These are phyloP conservation scores for Euura saliciscinereae DNA, from an alignment of 1,140 invertebrate genomes.

Conservation along the genomic window DNA sequence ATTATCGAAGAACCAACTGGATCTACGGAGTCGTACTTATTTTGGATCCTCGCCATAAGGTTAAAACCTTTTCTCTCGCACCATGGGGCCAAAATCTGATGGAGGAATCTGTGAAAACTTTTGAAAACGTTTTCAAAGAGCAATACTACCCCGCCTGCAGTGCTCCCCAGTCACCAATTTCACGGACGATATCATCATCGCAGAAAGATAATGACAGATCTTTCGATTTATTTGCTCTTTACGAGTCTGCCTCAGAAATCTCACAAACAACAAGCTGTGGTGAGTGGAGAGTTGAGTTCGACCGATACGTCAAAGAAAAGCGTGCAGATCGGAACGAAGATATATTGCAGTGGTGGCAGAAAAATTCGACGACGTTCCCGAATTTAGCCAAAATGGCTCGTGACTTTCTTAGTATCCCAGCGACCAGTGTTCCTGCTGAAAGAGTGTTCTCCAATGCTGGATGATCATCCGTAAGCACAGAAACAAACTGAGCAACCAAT, in stretches of 20 bases:
- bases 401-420: slow-evolving; percentile 25
- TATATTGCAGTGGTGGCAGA: slow-evolving; percentile 25
- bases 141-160: not conserved
- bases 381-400: slow-evolving; percentile 26
- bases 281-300: slow-evolving; percentile 9
- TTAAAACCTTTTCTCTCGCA: slow-evolving; percentile 12
- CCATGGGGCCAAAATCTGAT: slow-evolving; percentile 12
- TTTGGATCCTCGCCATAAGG: slow-evolving; percentile 17
- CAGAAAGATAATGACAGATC: slow-evolving; percentile 2
- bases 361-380: slow-evolving; percentile 19
- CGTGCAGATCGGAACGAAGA: slow-evolving; percentile 17
- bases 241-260: slow-evolving; percentile 10
- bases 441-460: slow-evolving; percentile 25
- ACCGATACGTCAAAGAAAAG: slow-evolving; percentile 7
- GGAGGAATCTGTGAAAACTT: slow-evolving; percentile 4
- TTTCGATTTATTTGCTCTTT: slow-evolving; percentile 9
- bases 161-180: not conserved
- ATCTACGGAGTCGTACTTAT: slow-evolving; percentile 37
- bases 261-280: not conserved
- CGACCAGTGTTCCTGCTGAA: slow-evolving; percentile 26
- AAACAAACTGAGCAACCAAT: slow-evolving; percentile 16
- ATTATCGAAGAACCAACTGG: slow-evolving; percentile 33
- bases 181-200: not conserved
- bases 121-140: slow-evolving; percentile 14
- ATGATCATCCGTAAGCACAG: slow-evolving; percentile 20